Base-by-base conservation (phyloP, 2,888 invertebrate genomes). In the Sesamia inferens region DNA sequence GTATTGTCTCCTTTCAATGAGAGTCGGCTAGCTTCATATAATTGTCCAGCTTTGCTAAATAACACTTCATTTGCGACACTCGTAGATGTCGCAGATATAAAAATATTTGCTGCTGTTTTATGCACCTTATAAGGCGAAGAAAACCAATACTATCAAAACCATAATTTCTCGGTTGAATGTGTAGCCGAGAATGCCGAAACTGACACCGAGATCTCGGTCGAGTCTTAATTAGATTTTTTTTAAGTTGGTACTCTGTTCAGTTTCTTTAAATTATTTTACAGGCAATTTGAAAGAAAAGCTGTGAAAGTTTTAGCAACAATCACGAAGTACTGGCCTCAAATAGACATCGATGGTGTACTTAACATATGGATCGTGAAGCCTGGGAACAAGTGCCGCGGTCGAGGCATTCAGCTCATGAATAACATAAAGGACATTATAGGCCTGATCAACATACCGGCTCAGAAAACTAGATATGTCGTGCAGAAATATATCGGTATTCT, bases 301-400 rank as follows among this genome's bases (percentile, higher is more conserved):
- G 96, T 97, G 67, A 96, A 97, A 77, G 93, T 98, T 57, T 92
- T 99, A 71, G 97, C 97, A 24, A 97, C 97, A 62, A 96, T 99
- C 87, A 95, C 96, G 22, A 97, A 97, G 74, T 97, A 97, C 89
- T 98, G 98, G 98, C 98, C 98, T 0, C 98, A 98, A 91, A 97
- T 98, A 84, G 97, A 97, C 54, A 97, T 98, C 83, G 99, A 99
- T 91, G 99, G 99, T 0, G 97, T 97, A 76, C 97, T 97, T 75
- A 99, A 99, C 93, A 97, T 99, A 84, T 99, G 99, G 99, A 99
- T 99, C 81, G 97, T 99, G 76, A 99, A 99, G 92, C 99, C 99
- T 0, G 99, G 99, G 0, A 99, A 99, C 87, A 98, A 98, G 91
- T 99, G 99, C 85, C 97, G 99, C 14, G 99, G 99, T 0, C 97